These are phyloP conservation scores for Entosphenus tridentatus DNA, from an alignment of 2,113 vertebrate genomes.

Conservation along the genomic window DNA sequence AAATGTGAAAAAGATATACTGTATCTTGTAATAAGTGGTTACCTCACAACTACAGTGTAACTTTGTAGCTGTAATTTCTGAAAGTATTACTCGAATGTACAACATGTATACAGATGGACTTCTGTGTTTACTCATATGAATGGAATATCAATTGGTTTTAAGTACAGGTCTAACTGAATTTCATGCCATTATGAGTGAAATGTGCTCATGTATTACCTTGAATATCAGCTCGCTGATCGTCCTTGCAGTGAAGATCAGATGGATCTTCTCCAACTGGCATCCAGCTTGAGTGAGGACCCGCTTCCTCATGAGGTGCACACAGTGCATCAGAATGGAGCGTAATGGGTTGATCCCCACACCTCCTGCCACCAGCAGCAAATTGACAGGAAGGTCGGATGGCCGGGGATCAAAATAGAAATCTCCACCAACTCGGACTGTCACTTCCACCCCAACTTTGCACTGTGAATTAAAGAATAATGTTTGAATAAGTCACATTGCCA, in stretches of 20 bases:
- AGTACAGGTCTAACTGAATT: background rate
- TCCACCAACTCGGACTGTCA: constrained; percentile 58
- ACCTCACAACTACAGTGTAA: background rate
- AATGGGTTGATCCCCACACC: constrained; percentile 86
- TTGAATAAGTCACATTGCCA: background rate
- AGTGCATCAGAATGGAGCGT: constrained; percentile 63
- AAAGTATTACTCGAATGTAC: background rate
- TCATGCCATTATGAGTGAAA: background rate
- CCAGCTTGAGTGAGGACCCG: constrained; percentile 15
- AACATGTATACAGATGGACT: background rate
- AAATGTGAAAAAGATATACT: no score
- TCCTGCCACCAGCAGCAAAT: constrained; percentile 62
- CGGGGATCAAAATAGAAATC: constrained; percentile 74
- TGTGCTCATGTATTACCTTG: constrained; percentile 29
- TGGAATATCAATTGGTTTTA: background rate
- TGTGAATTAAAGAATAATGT: constrained; percentile 14
- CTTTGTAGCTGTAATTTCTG: background rate
- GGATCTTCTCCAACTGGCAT: constrained; percentile 28
- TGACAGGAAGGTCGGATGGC: constrained; percentile 33
- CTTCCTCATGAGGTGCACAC: constrained; percentile 33
- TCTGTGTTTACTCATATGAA: background rate
- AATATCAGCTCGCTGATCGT: constrained; percentile 54
- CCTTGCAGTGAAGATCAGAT: constrained; percentile 61
- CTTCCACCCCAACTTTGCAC: constrained; percentile 45
- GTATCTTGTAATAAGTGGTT: no score